Evolutionary conservation across 2,888 invertebrate species (phyloP).

Genomic region (Sarcophaga rosellei): DNA sequence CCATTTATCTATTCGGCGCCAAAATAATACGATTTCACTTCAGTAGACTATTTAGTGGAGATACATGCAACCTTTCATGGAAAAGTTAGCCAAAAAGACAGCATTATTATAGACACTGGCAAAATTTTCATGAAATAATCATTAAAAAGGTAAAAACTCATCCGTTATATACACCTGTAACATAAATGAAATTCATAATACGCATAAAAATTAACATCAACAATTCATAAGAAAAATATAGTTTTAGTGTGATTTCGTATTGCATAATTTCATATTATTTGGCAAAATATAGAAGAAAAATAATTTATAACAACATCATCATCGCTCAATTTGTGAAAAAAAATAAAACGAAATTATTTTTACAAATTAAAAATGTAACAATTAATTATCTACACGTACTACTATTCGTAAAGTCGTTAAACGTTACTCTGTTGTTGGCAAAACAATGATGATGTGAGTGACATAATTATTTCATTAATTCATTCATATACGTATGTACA

Average conservation of each 20-base stretch:
- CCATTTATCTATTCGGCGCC: too few species aligned
- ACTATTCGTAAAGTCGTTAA: slow-evolving; percentile 38
- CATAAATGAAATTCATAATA: neutral
- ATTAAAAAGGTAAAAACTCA: too few species aligned
- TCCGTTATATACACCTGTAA: too few species aligned
- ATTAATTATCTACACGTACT: slow-evolving; percentile 46
- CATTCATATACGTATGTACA: too few species aligned
- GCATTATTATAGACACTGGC: too few species aligned
- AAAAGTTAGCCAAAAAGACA: too few species aligned
- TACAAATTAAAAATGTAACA: slow-evolving; percentile 2
- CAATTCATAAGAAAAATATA: neutral
- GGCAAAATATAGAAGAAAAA: neutral
- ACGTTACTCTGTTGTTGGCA: neutral
- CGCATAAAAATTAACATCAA: neutral
- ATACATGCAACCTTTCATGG: too few species aligned
- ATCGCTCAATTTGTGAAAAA: neutral
- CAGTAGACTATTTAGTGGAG: too few species aligned
- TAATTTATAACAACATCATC: neutral
- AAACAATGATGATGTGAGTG: neutral
- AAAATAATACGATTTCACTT: too few species aligned
- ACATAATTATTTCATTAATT: neutral
- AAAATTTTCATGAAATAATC: too few species aligned
- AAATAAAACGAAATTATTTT: neutral
- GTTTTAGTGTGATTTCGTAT: neutral
- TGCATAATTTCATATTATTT: neutral